Conservation (phyloP, 2,113 vertebrate genomes). For the Elachura formosa region DNA sequence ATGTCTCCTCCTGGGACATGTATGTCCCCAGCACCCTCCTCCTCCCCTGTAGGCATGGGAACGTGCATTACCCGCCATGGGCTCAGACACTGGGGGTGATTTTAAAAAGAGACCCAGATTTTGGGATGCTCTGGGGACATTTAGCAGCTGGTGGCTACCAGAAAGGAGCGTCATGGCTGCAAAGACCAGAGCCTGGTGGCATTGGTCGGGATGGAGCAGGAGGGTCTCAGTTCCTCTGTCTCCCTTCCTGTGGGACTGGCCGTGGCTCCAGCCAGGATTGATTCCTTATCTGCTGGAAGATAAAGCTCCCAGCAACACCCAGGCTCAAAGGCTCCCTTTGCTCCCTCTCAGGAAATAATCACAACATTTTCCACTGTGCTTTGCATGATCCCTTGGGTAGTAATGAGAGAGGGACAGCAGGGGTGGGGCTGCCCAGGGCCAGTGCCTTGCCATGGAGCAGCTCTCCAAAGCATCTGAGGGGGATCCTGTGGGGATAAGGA, state of each 20-base stretch:
- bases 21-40: not conserved
- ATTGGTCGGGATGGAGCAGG: fast-evolving
- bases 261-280: not conserved
- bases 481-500: not conserved
- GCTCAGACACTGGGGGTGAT: not conserved
- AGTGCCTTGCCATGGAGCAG: fast-evolving
- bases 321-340: not conserved
- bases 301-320: not conserved
- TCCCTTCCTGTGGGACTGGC: not conserved
- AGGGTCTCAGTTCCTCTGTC: not conserved
- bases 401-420: not conserved
- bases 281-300: not conserved
- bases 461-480: not conserved
- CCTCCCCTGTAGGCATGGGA: fast-evolving
- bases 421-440: not conserved
- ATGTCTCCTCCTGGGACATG: not conserved
- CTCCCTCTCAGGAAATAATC: not conserved
- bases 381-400: not conserved
- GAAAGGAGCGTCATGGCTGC: not conserved
- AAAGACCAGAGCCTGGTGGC: not conserved
- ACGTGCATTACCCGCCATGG: fast-evolving
- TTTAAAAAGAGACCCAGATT: not conserved
- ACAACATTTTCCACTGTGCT: not conserved
- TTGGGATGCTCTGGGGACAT: not conserved
- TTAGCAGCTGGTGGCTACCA: not conserved